Percentiles rank a stretch among this genome's conserved stretches.
These are phyloP conservation scores for Chlorospingus semifuscus DNA, from an alignment of 2,797 vertebrate genomes.

Conservation along the genomic window DNA sequence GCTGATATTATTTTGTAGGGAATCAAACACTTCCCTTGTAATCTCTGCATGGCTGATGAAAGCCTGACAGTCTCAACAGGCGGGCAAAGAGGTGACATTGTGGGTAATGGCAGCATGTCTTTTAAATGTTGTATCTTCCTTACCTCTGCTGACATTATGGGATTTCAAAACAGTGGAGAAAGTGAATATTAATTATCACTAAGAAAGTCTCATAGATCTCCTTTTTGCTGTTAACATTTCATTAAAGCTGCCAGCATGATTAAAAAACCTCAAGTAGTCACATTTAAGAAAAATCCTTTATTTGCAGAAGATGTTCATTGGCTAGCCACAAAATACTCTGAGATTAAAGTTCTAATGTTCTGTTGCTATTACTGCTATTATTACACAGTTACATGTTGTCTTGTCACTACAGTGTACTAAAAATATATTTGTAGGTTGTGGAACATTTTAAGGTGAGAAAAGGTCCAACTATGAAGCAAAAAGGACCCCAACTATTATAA, in stretches of 20 bases:
- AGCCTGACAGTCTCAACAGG: background rate
- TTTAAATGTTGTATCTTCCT: background rate
- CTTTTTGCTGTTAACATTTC: background rate
- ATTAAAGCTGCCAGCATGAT: background rate
- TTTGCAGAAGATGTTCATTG: background rate
- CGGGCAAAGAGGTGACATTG: background rate
- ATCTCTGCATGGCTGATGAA: background rate
- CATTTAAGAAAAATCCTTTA: background rate
- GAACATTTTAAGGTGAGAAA: background rate
- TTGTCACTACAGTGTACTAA: background rate
- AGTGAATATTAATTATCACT: background rate
- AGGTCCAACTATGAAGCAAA: background rate
- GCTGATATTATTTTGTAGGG: background rate
- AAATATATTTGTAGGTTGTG: background rate
- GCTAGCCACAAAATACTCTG: background rate
- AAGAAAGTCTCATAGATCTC: background rate
- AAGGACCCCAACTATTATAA: background rate
- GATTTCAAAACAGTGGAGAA: background rate
- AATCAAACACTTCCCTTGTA: background rate
- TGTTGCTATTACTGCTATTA: background rate
- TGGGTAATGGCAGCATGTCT: fast-evolving
- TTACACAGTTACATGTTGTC: background rate
- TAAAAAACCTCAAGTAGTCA: background rate
- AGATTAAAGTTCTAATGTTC: background rate
- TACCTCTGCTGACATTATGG: background rate